Percentiles rank a stretch among this genome's conserved stretches.
Evolutionary conservation across 2,797 vertebrate species (phyloP).

Genomic region (Phalanger gymnotis): DNA sequence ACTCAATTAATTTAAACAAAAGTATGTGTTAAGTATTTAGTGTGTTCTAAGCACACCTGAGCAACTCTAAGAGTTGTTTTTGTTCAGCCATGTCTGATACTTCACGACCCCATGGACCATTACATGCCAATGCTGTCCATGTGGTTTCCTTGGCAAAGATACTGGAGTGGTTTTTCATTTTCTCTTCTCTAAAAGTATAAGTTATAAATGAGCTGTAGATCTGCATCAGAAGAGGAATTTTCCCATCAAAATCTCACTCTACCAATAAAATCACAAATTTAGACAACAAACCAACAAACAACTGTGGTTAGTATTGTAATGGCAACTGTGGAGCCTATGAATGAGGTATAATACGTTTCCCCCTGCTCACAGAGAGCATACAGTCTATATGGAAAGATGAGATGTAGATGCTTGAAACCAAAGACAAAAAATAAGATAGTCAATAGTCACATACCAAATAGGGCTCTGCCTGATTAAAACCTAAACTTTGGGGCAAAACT

Average conservation of each 20-base stretch:
- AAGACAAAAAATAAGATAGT: not conserved
- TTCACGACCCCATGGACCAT: not conserved
- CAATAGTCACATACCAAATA: not conserved
- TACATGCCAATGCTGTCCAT: no score
- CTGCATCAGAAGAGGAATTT: not conserved
- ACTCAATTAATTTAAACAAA: not conserved
- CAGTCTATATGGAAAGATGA: not conserved
- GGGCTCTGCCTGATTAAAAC: not conserved
- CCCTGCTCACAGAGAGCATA: not conserved
- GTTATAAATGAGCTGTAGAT: not conserved
- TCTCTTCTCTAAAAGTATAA: not conserved
- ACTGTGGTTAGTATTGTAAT: not conserved
- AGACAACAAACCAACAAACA: not conserved
- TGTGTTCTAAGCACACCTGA: not conserved
- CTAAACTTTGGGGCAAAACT: not conserved
- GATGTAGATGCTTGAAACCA: not conserved
- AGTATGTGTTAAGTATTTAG: not conserved
- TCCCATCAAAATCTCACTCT: not conserved
- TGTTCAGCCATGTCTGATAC: not conserved
- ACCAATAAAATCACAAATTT: not conserved
- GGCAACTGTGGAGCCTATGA: not conserved
- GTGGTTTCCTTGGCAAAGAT: not conserved
- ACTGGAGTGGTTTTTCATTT: not conserved
- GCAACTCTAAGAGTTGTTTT: not conserved
- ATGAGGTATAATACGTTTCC: not conserved